Conservation (phyloP, 1,140 invertebrate species). For the Heterodera carotae region DNA sequence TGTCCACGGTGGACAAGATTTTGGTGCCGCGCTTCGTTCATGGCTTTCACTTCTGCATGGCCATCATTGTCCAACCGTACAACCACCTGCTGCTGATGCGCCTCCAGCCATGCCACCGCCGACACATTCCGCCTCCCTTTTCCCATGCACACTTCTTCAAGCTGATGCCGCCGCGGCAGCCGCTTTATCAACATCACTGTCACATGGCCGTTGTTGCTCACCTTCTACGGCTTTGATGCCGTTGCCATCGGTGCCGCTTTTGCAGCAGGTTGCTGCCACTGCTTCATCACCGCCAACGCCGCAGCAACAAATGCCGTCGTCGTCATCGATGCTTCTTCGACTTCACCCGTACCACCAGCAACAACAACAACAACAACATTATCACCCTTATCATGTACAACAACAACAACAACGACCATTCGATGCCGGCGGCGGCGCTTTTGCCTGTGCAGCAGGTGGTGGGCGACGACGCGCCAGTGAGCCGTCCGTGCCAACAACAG, state of each 20-base stretch:
- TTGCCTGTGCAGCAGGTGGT: not conserved
- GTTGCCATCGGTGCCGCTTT: not conserved
- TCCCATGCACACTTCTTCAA: not conserved
- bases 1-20: not conserved
- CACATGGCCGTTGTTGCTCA: not conserved
- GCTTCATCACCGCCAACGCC: too few relatives aligned
- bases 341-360: not conserved
- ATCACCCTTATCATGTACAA: too few relatives aligned
- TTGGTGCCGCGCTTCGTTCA: not conserved
- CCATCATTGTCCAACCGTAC: too few relatives aligned
- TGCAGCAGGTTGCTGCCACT: too few relatives aligned
- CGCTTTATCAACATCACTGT: too few relatives aligned
- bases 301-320: too few relatives aligned
- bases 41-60: not conserved
- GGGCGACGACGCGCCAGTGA: not conserved
- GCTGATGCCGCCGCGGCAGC: too few relatives aligned
- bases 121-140: not conserved
- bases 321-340: too few relatives aligned
- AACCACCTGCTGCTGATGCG: too few relatives aligned
- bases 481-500: too few relatives aligned
- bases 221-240: not conserved
- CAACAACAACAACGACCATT: not conserved
- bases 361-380: not conserved
- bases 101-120: not conserved
- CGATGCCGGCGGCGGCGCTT: too few relatives aligned